phyloP scores from a whole-genome alignment of 2,888 invertebrate species.

The Steinernema carpocapsae region DNA sequence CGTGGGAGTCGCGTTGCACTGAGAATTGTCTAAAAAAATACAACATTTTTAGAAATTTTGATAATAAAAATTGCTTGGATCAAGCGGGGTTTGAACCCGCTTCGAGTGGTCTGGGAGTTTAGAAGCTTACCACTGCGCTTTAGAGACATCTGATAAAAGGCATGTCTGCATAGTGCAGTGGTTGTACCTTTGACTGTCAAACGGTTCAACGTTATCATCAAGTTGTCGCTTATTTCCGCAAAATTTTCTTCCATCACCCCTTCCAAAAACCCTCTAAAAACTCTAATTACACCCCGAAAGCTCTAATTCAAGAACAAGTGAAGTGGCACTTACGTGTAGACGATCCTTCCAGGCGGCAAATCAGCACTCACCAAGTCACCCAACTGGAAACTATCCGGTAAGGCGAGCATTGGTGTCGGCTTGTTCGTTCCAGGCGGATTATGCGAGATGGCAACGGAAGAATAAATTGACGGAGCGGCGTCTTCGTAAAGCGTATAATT shows the following conservation, averaged over 20 bases:
- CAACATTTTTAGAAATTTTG: not conserved
- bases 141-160: not conserved
- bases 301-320: not conserved
- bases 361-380: constrained; percentile 57
- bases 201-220: too few relatives aligned
- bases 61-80: not conserved
- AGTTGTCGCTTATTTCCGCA: too few relatives aligned
- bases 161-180: too few relatives aligned
- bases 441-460: constrained; percentile 25
- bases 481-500: constrained; percentile 33
- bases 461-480: constrained; percentile 27
- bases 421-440: constrained; percentile 34
- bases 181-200: too few relatives aligned
- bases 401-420: constrained; percentile 45
- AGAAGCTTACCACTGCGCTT: not conserved
- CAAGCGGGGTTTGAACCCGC: not conserved
- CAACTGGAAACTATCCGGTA: constrained; percentile 54
- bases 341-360: constrained; percentile 52
- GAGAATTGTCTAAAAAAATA: constrained; percentile 37
- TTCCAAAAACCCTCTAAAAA: too few relatives aligned
- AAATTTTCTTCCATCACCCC: too few relatives aligned
- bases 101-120: not conserved
- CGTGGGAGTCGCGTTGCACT: constrained; percentile 38
- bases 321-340: constrained; percentile 48
- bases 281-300: not conserved